Evolutionary conservation across 2,888 invertebrate species (phyloP).

Genomic region (Tipula lateralis): DNA sequence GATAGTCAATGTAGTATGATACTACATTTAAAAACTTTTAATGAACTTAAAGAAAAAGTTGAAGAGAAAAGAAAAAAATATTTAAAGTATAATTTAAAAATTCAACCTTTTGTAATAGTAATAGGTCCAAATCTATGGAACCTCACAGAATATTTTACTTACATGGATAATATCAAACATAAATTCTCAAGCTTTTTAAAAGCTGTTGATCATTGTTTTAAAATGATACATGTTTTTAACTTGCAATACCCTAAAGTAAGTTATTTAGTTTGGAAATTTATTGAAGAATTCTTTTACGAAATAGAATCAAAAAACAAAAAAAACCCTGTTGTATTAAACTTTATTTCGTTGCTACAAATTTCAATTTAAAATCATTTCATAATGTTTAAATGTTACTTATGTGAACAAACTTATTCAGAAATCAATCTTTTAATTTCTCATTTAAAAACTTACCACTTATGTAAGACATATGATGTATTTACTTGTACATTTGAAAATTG

Average conservation of each 20-base stretch:
- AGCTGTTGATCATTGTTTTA: slow-evolving; percentile 32
- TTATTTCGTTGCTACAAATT: neutral
- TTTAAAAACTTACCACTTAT: neutral
- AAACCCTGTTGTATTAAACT: neutral
- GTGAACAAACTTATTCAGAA: neutral
- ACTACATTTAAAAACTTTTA: neutral
- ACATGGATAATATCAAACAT: slow-evolving; percentile 31
- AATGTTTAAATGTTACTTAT: neutral
- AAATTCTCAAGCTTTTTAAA: slow-evolving; percentile 20
- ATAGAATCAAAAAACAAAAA: slow-evolving; percentile 30
- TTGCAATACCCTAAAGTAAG: slow-evolving; percentile 32
- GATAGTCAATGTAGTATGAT: too few relatives aligned
- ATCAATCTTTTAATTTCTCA: neutral
- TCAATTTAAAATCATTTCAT: neutral
- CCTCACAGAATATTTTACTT: slow-evolving; percentile 29
- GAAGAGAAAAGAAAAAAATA: slow-evolving; percentile 11
- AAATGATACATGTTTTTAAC: slow-evolving; percentile 32
- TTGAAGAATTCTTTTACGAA: slow-evolving; percentile 32
- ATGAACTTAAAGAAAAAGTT: neutral
- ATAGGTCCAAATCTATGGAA: too few relatives aligned
- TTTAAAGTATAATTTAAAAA: neutral
- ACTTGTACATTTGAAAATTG: neutral
- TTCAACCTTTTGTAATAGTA: slow-evolving; percentile 33
- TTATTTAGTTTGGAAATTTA: slow-evolving; percentile 31
- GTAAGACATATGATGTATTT: neutral